phyloP scores from a whole-genome alignment of 2,113 vertebrate species.

The Pituophis catenifer region DNA sequence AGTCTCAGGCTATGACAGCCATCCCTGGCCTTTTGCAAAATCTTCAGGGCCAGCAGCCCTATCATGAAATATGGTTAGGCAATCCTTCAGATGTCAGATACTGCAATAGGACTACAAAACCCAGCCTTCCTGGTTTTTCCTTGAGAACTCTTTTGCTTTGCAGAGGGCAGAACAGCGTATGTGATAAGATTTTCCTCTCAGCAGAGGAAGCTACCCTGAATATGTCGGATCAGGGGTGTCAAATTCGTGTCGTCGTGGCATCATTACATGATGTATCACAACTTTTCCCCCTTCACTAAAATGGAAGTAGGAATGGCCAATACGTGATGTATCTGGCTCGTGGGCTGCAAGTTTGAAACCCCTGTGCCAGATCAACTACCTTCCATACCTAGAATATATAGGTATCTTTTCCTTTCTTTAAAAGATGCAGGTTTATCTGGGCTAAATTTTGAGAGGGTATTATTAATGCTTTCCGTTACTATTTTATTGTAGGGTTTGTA shows the following conservation, averaged over 20 bases:
- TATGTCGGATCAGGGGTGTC: too few species aligned
- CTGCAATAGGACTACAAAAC: neutral
- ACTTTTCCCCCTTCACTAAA: too few species aligned
- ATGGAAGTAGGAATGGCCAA: too few species aligned
- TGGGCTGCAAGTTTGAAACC: too few species aligned
- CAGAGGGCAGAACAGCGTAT: neutral
- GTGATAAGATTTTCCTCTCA: neutral
- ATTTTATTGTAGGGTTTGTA: neutral
- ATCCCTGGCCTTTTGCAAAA: neutral
- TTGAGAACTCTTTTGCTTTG: neutral
- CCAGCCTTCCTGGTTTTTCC: neutral
- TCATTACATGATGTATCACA: too few species aligned
- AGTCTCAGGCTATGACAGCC: neutral
- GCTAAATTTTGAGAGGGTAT: neutral
- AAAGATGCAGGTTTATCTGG: neutral
- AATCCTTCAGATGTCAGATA: neutral
- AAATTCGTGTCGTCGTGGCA: too few species aligned
- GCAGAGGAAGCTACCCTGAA: too few species aligned
- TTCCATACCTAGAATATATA: neutral
- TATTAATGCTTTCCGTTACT: neutral
- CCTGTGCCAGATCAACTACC: neutral
- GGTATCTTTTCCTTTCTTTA: neutral
- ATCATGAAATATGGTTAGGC: neutral
- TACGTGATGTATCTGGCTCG: too few species aligned
- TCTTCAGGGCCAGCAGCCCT: neutral